Evolutionary conservation across 2,113 vertebrate species (phyloP).

Genomic region (Perca fluviatilis): DNA sequence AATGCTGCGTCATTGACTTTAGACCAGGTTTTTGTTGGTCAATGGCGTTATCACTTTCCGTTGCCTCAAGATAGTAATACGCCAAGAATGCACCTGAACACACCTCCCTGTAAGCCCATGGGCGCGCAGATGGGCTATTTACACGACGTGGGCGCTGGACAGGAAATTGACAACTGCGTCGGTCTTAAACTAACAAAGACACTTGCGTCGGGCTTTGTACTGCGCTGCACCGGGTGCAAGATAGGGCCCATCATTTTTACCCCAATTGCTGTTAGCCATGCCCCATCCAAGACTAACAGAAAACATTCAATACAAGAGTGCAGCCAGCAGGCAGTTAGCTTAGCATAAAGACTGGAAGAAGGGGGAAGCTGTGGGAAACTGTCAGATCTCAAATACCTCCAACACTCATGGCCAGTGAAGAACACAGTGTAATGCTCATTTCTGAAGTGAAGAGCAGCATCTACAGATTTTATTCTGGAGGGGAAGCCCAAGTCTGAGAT

Average conservation of each 20-base stretch:
- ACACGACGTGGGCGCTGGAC: too few species aligned
- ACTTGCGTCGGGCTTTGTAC: too few species aligned
- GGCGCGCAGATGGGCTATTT: too few species aligned
- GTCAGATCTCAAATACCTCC: slow-evolving; percentile 85
- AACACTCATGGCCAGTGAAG: slow-evolving; percentile 88
- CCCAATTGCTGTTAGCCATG: not conserved
- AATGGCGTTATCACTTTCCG: too few species aligned
- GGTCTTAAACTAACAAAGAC: too few species aligned
- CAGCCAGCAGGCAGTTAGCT: not conserved
- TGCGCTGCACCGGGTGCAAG: too few species aligned
- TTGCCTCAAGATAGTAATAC: too few species aligned
- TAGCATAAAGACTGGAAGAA: not conserved
- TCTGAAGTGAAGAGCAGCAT: slow-evolving; percentile 88
- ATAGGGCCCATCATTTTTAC: not conserved
- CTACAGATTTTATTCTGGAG: slow-evolving; percentile 85
- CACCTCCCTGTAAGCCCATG: too few species aligned
- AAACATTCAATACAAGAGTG: not conserved
- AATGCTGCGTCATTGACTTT: too few species aligned
- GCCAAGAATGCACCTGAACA: too few species aligned
- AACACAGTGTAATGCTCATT: slow-evolving; percentile 85
- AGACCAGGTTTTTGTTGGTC: too few species aligned
- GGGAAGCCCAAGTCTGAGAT: slow-evolving; percentile 90
- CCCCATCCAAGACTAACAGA: not conserved
- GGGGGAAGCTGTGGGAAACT: not conserved
- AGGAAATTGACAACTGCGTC: too few species aligned